These are phyloP conservation scores for Saccostrea cuccullata DNA, from an alignment of 1,140 invertebrate genomes.

Conservation along the genomic window DNA sequence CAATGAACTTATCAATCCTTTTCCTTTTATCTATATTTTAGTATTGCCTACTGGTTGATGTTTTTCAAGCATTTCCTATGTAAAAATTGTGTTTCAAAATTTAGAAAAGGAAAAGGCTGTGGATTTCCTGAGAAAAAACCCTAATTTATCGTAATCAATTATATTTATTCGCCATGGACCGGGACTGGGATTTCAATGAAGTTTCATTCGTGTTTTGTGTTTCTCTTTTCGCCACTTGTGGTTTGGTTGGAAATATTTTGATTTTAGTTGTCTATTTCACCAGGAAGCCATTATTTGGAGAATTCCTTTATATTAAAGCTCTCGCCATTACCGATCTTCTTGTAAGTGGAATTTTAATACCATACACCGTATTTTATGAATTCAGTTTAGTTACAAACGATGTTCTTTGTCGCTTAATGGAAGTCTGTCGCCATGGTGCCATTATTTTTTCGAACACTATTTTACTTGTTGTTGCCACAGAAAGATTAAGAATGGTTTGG, in stretches of 20 bases:
- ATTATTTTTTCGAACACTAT: neutral
- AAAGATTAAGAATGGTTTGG: neutral
- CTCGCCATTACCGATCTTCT: neutral
- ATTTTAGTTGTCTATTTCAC: neutral
- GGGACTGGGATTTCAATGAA: neutral
- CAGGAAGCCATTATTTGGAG: neutral
- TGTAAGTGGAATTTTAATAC: neutral
- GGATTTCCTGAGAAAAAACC: neutral
- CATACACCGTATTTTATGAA: neutral
- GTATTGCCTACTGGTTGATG: too few species aligned
- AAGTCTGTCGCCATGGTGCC: neutral
- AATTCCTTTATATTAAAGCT: neutral
- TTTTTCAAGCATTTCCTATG: too few species aligned
- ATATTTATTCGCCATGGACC: neutral
- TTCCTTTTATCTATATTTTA: too few species aligned
- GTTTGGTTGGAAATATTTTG: neutral
- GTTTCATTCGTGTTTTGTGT: neutral
- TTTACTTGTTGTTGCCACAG: neutral
- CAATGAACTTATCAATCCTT: too few species aligned
- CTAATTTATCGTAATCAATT: neutral
- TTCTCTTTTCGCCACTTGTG: neutral
- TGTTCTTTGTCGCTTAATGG: neutral
- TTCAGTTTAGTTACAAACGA: neutral
- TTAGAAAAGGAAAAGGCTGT: neutral
- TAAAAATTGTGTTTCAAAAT: neutral